Evolutionary conservation across 2,888 invertebrate species (phyloP).

Genomic region (Drosophila meridiana): DNA sequence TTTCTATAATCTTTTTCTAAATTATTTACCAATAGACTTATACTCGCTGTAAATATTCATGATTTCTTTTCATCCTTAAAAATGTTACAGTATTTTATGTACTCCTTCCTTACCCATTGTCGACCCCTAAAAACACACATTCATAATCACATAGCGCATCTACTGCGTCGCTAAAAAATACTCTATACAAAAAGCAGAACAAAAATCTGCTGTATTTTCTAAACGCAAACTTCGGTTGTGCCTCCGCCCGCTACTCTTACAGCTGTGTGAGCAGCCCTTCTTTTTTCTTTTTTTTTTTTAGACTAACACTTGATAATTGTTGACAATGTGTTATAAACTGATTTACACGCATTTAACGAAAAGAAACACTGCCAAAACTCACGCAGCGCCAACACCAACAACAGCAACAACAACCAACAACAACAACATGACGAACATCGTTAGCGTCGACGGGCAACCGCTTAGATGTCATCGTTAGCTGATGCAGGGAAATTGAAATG

Average conservation of each 20-base stretch:
- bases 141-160: conserved; percentile 9
- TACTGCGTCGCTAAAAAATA: neutral
- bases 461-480: conserved; percentile 78
- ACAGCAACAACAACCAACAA: conserved; percentile 34
- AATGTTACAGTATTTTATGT: neutral
- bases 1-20: too few species aligned
- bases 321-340: conserved; percentile 81
- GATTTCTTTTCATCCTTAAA: neutral
- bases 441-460: conserved; percentile 63
- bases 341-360: conserved; percentile 79
- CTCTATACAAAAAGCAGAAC: neutral
- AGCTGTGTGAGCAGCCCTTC: conserved; percentile 37
- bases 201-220: conserved; percentile 17
- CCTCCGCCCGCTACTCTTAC: neutral
- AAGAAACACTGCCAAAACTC: conserved; percentile 78
- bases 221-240: neutral
- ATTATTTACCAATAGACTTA: too few species aligned
- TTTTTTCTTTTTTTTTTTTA: conserved; percentile 19
- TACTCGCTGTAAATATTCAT: too few species aligned
- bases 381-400: conserved; percentile 75
- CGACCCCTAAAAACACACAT: neutral
- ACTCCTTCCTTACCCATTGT: neutral
- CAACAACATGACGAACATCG: conserved; percentile 52
- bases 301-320: conserved; percentile 74
- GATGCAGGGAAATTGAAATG: conserved; percentile 29